A percentile compares a stretch with the other conserved stretches of the same genome.
Conservation (phyloP, 2,113 vertebrate species). For the Microtus richardsoni region DNA sequence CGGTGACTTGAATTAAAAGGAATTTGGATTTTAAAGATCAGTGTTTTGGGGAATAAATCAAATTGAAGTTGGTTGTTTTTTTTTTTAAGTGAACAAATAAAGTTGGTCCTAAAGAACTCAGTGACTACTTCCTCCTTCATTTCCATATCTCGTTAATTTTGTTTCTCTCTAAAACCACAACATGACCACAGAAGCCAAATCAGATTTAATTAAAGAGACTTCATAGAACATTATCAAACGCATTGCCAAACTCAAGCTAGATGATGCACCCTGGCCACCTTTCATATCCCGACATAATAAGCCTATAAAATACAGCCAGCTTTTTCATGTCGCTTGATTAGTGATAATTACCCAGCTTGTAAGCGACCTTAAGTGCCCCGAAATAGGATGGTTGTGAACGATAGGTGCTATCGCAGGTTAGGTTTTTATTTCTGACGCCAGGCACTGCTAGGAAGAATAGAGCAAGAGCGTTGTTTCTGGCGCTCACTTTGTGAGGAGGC, state of each 20-base stretch:
- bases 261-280: not conserved
- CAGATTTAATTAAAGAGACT: slow-evolving; percentile 58
- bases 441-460: not conserved
- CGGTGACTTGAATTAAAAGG: not conserved
- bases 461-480: not conserved
- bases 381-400: slow-evolving; percentile 28
- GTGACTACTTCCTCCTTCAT: not conserved
- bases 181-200: slow-evolving; percentile 33
- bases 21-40: slow-evolving; percentile 41
- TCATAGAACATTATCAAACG: slow-evolving; percentile 24
- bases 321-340: slow-evolving; percentile 55
- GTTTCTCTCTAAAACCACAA: not conserved
- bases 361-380: slow-evolving; percentile 30
- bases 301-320: slow-evolving; percentile 40
- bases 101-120: not conserved
- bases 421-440: slow-evolving; percentile 33
- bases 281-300: slow-evolving; percentile 27
- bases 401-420: not conserved
- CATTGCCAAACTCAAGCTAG: not conserved
- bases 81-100: slow-evolving; percentile 39
- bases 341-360: slow-evolving; percentile 41
- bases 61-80: not conserved
- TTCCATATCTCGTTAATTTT: slow-evolving; percentile 18
- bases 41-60: slow-evolving; percentile 17
- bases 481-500: not conserved